Evolutionary conservation across 2,113 vertebrate genomes (phyloP).

Genomic region (Guaruba guarouba): DNA sequence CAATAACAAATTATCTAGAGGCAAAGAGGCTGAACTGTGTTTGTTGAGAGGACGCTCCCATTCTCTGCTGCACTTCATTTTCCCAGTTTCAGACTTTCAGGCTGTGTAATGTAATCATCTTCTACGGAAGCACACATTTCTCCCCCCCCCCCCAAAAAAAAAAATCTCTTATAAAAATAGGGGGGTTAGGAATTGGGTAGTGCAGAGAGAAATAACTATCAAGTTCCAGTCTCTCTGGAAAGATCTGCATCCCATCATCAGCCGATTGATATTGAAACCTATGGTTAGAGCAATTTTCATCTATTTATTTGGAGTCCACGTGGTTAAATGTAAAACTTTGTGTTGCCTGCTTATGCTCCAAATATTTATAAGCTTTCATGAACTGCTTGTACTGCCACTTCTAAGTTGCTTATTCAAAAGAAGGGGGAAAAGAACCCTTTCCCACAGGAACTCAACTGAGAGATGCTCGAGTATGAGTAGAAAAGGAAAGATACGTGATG

Average conservation of each 20-base stretch:
- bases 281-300: constrained; percentile 75
- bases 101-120: constrained; percentile 51
- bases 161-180: neutral
- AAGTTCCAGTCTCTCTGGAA: constrained; percentile 56
- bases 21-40: constrained; percentile 55
- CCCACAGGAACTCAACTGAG: constrained; percentile 21
- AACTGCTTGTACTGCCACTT: constrained; percentile 39
- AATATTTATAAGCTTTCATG: constrained; percentile 63
- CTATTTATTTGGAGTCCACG: constrained; percentile 64
- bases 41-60: constrained; percentile 28
- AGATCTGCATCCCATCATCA: constrained; percentile 68
- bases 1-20: constrained; percentile 71
- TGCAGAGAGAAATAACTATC: constrained; percentile 59
- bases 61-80: constrained; percentile 35
- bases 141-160: neutral
- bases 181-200: neutral
- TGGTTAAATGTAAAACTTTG: constrained; percentile 69
- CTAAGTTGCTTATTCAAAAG: constrained; percentile 55
- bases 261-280: constrained; percentile 72
- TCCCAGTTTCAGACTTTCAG: constrained; percentile 52
- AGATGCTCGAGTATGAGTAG: neutral
- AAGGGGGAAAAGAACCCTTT: neutral
- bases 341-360: constrained; percentile 64
- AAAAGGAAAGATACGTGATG: neutral
- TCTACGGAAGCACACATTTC: constrained; percentile 34